Conservation (phyloP, 2,113 vertebrate genomes). For the Crypturellus undulatus region DNA sequence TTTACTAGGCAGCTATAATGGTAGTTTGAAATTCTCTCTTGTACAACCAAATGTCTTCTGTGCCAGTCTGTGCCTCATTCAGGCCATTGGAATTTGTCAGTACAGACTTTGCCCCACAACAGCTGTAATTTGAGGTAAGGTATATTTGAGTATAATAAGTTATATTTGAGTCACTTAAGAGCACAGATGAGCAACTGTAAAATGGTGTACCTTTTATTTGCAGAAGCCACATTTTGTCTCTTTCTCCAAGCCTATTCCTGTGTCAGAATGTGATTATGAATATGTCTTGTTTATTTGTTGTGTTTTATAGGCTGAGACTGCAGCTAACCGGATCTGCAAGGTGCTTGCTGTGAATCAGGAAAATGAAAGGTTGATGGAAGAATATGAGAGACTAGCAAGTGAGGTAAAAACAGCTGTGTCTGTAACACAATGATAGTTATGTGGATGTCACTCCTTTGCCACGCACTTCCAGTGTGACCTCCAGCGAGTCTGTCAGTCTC, state of each 20-base stretch:
- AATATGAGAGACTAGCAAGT: conserved; percentile 97
- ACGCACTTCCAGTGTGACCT: neutral
- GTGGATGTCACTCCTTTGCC: neutral
- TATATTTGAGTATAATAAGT: too few species aligned
- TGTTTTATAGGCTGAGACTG: conserved; percentile 94
- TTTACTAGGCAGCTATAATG: neutral
- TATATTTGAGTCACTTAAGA: neutral
- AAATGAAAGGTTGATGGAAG: conserved; percentile 99
- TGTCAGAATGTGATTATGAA: conserved; percentile 1
- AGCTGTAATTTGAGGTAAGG: neutral
- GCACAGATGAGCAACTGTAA: neutral
- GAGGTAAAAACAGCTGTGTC: conserved; percentile 84
- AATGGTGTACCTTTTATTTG: neutral
- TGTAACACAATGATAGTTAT: neutral
- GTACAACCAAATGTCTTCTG: neutral
- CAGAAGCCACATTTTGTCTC: neutral
- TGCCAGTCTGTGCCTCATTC: neutral
- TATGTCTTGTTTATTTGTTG: conserved; percentile 53
- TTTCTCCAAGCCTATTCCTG: neutral
- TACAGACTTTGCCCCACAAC: neutral
- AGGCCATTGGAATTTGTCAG: neutral
- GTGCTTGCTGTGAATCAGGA: conserved; percentile 98
- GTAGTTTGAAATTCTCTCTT: neutral
- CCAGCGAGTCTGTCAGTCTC: neutral
- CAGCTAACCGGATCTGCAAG: conserved; percentile 98